These are phyloP conservation scores for Sylvia atricapilla DNA, from an alignment of 2,113 vertebrate species.

Conservation along the genomic window DNA sequence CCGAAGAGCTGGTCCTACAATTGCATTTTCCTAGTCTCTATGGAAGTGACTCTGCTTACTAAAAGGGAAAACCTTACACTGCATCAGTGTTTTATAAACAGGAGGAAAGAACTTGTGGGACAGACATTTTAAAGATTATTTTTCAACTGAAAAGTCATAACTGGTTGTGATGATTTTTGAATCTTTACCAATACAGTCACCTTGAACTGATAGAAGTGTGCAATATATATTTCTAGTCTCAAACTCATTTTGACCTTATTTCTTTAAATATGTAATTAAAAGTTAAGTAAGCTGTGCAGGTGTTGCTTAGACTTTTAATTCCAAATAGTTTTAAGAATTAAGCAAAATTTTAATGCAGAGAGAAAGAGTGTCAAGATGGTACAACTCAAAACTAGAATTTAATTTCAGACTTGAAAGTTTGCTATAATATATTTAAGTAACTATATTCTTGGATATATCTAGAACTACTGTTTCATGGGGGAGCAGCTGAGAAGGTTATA, in stretches of 20 bases:
- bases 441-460: not conserved
- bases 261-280: not conserved
- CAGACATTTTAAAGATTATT: not conserved
- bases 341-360: not conserved
- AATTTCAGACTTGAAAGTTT: not conserved
- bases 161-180: not conserved
- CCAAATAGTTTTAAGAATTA: not conserved
- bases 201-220: not conserved
- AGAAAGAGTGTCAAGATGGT: not conserved
- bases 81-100: not conserved
- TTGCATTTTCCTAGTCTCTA: rapidly evolving
- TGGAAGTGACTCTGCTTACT: not conserved
- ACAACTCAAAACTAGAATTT: not conserved
- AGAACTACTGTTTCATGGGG: not conserved
- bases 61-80: not conserved
- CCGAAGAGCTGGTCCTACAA: not conserved
- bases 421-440: not conserved
- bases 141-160: not conserved
- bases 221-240: not conserved
- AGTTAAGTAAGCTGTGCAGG: not conserved
- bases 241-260: not conserved
- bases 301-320: not conserved
- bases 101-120: not conserved
- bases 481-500: not conserved
- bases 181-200: not conserved